Evolutionary conservation across 2,797 vertebrate genomes (phyloP), one percentile per base, ranked within the genome.

Genomic region (Acipenser oxyrinchus): DNA sequence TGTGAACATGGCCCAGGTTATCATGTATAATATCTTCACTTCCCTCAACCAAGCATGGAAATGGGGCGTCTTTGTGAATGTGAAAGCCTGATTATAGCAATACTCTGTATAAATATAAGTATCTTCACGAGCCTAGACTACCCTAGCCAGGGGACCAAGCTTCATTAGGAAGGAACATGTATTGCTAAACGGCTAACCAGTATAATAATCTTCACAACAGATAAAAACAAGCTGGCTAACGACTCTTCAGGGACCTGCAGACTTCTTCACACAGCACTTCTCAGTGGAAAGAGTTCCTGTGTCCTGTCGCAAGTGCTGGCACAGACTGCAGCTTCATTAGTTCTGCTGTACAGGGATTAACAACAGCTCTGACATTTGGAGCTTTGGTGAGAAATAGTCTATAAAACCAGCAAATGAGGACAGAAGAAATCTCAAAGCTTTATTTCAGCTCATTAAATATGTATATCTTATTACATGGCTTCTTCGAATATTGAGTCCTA

Each of bases 361-460:
- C 86, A 88, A 78, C 83, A 87, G 85, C 73, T 63, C 64, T 88
- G 88, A 88, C 87, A 90, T 90, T 89, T 89, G 83, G 81, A 76
- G 85, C 80, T 81, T 88, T 87, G 86, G 82, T 86, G 87, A 85
- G 76, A 73, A 79, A 79, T 78, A 87, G 85, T 90, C 89, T 86
- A 88, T 89, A 89, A 91, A 91, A 90, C 81, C 83, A 84, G 74
- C 10, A 58, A 58, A 58, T 58, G 12, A 58, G 10, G 7, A 11
- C 10, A 58, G 55, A 58, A 10, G 55, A 37, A 37, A 9, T 37
- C 60, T 62, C 48, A 48, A 48, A 62, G 88, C 89, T 91, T 94
- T 92, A 94, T 94, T 94, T 89, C 84, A 87, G 90, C 93, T 98
- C 95, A 98, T 99, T 98, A 99, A 99, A 98, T 95, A 98, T 99